Percentiles rank a stretch among this genome's conserved stretches.
These are phyloP conservation scores for Eucriotettix oculatus DNA, from an alignment of 2,888 invertebrate genomes.

Conservation along the genomic window DNA sequence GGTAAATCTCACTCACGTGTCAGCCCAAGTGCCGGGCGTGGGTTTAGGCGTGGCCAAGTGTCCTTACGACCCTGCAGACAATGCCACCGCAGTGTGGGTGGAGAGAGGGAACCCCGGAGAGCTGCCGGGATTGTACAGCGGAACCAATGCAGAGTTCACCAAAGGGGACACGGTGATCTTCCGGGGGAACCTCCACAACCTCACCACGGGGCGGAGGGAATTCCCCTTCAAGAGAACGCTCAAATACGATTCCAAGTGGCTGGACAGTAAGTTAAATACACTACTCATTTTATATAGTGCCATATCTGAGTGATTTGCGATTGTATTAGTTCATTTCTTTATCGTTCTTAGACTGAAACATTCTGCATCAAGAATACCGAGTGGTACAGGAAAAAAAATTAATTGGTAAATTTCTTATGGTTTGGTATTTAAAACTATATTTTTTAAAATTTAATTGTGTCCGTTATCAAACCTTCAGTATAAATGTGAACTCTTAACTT, in stretches of 20 bases:
- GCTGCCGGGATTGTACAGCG: constrained; percentile 86
- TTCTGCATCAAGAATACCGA: no score
- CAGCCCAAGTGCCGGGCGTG: constrained; percentile 79
- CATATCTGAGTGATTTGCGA: no score
- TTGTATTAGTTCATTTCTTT: no score
- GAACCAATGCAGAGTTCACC: constrained; percentile 93
- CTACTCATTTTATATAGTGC: no score
- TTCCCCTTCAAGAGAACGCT: constrained; percentile 86
- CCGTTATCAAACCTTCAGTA: no score
- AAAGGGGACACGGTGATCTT: constrained; percentile 97
- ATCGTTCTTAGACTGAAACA: no score
- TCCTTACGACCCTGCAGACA: constrained; percentile 94
- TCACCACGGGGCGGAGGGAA: constrained; percentile 68
- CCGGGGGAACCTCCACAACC: constrained; percentile 83
- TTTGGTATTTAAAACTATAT: no score
- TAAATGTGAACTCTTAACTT: no score
- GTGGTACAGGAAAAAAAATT: no score
- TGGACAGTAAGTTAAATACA: constrained; percentile 72
- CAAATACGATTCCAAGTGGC: constrained; percentile 96
- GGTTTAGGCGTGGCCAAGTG: constrained; percentile 92
- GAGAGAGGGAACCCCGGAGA: constrained; percentile 89
- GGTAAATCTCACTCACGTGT: constrained; percentile 78
- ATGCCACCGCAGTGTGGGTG: constrained; percentile 94
- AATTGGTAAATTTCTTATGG: no score
- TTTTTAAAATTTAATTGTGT: no score